Conservation (phyloP, 2,888 invertebrate genomes). For the Acanthoscelides obtectus region DNA sequence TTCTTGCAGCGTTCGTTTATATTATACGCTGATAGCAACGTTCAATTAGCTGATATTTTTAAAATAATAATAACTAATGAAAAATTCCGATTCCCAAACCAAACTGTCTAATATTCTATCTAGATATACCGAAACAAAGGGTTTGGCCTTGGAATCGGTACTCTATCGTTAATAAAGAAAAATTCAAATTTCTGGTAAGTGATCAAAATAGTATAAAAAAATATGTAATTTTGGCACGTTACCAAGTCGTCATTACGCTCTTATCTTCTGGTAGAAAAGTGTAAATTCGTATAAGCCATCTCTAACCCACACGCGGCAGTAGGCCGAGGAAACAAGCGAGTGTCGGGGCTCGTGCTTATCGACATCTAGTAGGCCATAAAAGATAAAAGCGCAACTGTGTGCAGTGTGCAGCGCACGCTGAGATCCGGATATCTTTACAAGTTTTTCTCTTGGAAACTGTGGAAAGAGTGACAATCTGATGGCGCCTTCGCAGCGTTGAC, state of each 20-base stretch:
- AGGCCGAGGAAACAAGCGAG: conserved; percentile 20
- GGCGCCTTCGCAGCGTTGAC: not conserved
- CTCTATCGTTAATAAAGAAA: no score
- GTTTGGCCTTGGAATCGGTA: no score
- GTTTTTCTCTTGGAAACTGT: not conserved
- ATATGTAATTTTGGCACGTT: no score
- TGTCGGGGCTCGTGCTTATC: conserved; percentile 22
- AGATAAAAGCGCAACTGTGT: conserved; percentile 22
- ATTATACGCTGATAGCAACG: no score
- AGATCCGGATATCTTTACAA: not conserved
- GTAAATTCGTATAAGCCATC: not conserved
- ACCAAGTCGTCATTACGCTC: not conserved
- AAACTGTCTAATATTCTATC: no score
- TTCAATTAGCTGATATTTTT: no score
- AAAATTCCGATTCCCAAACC: no score
- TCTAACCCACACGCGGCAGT: not conserved
- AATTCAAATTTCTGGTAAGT: no score
- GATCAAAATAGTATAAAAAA: no score
- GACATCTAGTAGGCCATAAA: conserved; percentile 27
- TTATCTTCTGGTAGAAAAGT: not conserved
- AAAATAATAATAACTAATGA: no score
- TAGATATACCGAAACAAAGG: no score
- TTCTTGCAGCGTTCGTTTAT: no score
- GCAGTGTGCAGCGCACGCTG: not conserved
- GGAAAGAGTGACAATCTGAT: not conserved